Evolutionary conservation across 2,113 vertebrate genomes (phyloP).

Genomic region (Psittacula cyanocephala): DNA sequence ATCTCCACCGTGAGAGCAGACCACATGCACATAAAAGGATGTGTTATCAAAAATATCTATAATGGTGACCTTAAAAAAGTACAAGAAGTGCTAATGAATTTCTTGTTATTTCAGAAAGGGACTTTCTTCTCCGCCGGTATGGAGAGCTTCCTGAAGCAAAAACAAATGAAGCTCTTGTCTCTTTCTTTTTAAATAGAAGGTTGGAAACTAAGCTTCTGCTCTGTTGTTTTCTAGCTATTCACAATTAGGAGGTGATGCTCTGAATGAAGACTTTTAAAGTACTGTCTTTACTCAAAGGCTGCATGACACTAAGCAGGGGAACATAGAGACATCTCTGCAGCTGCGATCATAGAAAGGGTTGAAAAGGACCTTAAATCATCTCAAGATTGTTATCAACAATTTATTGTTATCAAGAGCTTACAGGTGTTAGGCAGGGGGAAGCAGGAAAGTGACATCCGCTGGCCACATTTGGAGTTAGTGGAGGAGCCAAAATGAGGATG

Average conservation of each 20-base stretch:
- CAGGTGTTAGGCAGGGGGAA: background rate
- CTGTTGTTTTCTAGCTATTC: background rate
- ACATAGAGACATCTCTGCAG: background rate
- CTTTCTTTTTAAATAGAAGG: constrained; percentile 20
- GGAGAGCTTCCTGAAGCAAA: constrained; percentile 60
- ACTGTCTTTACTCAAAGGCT: background rate
- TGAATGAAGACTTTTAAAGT: background rate
- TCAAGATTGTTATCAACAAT: background rate
- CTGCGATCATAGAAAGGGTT: background rate
- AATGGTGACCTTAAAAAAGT: constrained; percentile 69
- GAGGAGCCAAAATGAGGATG: background rate
- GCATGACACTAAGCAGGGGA: background rate
- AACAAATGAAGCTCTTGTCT: constrained; percentile 47
- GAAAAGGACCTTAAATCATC: background rate
- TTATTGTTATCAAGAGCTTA: background rate
- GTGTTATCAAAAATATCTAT: constrained; percentile 69
- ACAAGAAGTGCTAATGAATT: constrained; percentile 64
- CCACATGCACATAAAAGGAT: constrained; percentile 56
- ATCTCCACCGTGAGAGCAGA: constrained; percentile 40
- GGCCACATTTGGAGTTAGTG: background rate
- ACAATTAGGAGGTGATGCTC: background rate
- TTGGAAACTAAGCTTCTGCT: background rate
- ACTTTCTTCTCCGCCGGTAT: constrained; percentile 42
- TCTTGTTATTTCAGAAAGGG: constrained; percentile 72
- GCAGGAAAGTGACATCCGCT: background rate